phyloP scores from a whole-genome alignment of 2,797 vertebrate genomes.

The Syngnathus acus region DNA sequence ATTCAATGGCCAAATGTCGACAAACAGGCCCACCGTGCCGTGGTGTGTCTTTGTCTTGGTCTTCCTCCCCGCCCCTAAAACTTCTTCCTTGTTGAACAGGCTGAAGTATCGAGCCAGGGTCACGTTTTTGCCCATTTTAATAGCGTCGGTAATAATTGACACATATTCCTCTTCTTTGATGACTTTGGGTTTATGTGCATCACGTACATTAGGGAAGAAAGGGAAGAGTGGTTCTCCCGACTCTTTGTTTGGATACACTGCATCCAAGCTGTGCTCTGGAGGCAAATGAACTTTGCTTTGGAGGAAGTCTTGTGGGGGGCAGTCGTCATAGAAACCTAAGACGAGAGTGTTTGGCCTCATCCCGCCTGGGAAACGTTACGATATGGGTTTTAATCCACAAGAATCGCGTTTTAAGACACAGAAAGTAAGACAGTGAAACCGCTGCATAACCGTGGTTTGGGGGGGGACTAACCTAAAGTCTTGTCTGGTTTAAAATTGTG shows the following conservation, averaged over 20 bases:
- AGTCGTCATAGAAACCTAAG: conserved; percentile 78
- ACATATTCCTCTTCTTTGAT: conserved; percentile 76
- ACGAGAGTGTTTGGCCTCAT: conserved; percentile 86
- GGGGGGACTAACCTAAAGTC: not conserved
- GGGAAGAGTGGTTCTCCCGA: conserved; percentile 16
- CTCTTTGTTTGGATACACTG: conserved; percentile 19
- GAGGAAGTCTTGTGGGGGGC: conserved; percentile 64
- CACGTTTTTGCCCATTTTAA: conserved; percentile 87
- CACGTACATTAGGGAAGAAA: conserved; percentile 52
- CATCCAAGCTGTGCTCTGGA: conserved; percentile 29
- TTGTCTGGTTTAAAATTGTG: not conserved
- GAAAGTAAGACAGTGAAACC: not conserved
- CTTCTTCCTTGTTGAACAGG: conserved; percentile 61
- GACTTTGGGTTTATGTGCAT: conserved; percentile 43
- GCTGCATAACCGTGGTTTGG: not conserved
- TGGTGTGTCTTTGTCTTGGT: conserved; percentile 5
- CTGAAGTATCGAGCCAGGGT: conserved; percentile 75
- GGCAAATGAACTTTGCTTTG: conserved; percentile 27
- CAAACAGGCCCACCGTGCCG: conserved; percentile 26
- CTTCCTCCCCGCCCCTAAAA: conserved; percentile 25
- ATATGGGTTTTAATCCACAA: not conserved
- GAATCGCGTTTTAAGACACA: not conserved
- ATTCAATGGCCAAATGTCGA: conserved; percentile 84
- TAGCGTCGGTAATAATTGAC: conserved; percentile 74
- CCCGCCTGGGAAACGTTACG: conserved; percentile 58